Evolutionary conservation across 2,888 invertebrate species (phyloP).

Genomic region (Vesta saturnalis): DNA sequence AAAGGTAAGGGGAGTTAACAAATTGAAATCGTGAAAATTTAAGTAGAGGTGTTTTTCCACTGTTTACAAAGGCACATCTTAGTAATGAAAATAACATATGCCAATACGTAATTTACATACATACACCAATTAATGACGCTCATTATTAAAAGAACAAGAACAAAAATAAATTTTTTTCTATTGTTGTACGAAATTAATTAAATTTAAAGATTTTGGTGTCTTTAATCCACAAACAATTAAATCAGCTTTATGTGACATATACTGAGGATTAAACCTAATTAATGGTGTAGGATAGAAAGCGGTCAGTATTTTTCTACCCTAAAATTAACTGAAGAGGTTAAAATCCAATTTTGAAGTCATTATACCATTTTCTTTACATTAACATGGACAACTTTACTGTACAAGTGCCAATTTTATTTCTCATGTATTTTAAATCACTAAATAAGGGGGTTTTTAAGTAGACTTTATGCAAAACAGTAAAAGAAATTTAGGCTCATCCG

Average conservation of each 20-base stretch:
- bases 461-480: conserved; percentile 33
- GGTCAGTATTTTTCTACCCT: not conserved
- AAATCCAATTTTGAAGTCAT: not conserved
- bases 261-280: not conserved
- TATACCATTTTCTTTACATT: not conserved
- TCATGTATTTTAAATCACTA: conserved; percentile 3
- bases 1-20: too few relatives aligned
- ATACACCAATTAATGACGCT: too few relatives aligned
- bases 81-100: too few relatives aligned
- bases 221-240: not conserved
- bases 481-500: conserved; percentile 44
- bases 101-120: too few relatives aligned
- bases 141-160: too few relatives aligned
- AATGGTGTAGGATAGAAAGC: not conserved
- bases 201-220: too few relatives aligned
- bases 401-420: not conserved
- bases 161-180: too few relatives aligned
- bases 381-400: not conserved
- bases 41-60: too few relatives aligned
- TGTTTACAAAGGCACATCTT: too few relatives aligned
- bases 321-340: not conserved
- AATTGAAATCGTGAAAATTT: too few relatives aligned
- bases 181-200: too few relatives aligned
- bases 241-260: not conserved
- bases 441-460: conserved; percentile 12